These are phyloP conservation scores for Linnaemya vulpina DNA, from an alignment of 2,888 invertebrate species.

Conservation along the genomic window DNA sequence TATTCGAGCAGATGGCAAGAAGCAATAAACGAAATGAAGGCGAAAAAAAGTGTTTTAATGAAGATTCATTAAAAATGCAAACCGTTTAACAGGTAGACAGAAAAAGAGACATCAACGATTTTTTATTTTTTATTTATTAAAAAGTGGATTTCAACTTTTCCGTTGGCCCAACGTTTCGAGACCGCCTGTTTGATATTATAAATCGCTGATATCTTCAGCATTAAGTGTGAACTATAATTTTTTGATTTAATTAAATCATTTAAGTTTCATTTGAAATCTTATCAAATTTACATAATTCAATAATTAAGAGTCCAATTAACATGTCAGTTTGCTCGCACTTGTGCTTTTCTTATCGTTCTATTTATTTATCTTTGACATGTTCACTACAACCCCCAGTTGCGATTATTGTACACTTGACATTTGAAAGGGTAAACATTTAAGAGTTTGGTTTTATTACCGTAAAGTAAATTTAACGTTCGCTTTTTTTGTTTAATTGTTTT, in stretches of 20 bases:
- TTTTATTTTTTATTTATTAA: slow-evolving; percentile 31
- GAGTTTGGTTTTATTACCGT: neutral
- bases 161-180: neutral
- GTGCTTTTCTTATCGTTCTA: slow-evolving; percentile 18
- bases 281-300: slow-evolving; percentile 20
- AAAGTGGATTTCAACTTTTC: slow-evolving; percentile 8
- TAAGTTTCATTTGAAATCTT: neutral
- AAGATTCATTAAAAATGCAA: slow-evolving; percentile 46
- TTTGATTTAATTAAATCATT: slow-evolving; percentile 3
- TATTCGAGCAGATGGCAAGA: neutral
- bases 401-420: neutral
- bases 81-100: slow-evolving; percentile 27
- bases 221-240: neutral
- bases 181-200: neutral
- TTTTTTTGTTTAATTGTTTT: too few relatives aligned
- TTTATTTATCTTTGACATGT: neutral
- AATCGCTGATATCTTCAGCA: slow-evolving; percentile 14
- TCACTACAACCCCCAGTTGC: neutral
- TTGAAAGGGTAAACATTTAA: neutral
- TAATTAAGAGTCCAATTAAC: slow-evolving; percentile 26
- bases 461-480: neutral
- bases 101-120: slow-evolving; percentile 9
- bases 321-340: neutral
- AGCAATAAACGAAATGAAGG: neutral
- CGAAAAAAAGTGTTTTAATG: neutral